A percentile compares a stretch with the other conserved stretches of the same genome.
Conservation (phyloP, 1,140 invertebrate genomes). For the Carposina sasakii region DNA sequence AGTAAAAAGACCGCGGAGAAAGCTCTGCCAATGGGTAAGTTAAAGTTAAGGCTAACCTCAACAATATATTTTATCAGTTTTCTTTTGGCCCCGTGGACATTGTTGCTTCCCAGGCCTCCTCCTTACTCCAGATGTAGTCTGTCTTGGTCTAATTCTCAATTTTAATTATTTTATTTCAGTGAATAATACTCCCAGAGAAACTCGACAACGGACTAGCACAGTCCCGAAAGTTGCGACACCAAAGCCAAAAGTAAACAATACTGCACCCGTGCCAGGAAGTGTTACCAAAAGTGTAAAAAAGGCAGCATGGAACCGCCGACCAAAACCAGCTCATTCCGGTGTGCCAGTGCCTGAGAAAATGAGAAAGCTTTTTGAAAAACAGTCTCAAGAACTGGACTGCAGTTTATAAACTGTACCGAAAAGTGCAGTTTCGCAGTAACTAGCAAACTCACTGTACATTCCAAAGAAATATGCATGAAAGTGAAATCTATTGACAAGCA, state of each 20-base stretch:
- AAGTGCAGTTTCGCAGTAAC: too few species aligned
- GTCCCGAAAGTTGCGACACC: constrained; percentile 40
- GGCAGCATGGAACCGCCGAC: constrained; percentile 42
- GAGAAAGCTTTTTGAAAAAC: constrained; percentile 42
- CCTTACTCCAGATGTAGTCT: too few species aligned
- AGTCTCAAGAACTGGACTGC: constrained; percentile 34
- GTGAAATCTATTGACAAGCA: too few species aligned
- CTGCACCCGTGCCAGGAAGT: constrained; percentile 29
- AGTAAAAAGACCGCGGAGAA: constrained; percentile 31
- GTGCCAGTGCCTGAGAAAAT: constrained; percentile 62
- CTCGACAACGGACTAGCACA: constrained; percentile 38
- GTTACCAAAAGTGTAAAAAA: constrained; percentile 51
- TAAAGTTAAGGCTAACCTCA: background rate
- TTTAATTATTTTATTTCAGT: constrained; percentile 28
- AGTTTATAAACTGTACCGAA: constrained; percentile 21
- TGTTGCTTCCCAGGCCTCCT: too few species aligned
- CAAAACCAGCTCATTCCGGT: constrained; percentile 56
- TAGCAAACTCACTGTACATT: too few species aligned
- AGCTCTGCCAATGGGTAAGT: constrained; percentile 32
- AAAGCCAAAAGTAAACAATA: constrained; percentile 44
- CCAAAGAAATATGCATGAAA: too few species aligned
- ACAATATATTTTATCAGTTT: background rate
- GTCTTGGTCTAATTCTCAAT: constrained; percentile 3
- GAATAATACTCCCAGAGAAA: constrained; percentile 20
- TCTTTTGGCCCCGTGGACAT: background rate